Conservation (phyloP, 2,888 invertebrate species). For the Encarsia formosa region DNA sequence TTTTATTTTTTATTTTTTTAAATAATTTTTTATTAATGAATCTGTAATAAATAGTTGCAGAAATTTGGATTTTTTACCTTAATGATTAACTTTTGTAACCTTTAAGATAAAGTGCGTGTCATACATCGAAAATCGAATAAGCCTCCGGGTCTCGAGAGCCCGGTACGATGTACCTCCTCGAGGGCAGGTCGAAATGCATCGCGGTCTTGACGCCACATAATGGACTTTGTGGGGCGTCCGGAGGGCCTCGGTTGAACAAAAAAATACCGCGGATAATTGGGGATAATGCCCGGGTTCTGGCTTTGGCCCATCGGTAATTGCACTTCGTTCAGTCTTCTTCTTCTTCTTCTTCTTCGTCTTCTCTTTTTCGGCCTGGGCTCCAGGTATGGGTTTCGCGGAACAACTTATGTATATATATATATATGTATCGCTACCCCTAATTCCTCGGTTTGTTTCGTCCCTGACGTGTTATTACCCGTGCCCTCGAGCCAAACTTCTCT, state of each 20-base stretch:
- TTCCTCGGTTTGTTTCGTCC: constrained; percentile 46
- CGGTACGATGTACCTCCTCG: constrained; percentile 4
- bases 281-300: constrained; percentile 48
- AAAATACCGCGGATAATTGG: constrained; percentile 46
- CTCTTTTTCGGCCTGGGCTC: constrained; percentile 35
- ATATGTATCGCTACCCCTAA: constrained; percentile 34
- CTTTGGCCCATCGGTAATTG: constrained; percentile 40
- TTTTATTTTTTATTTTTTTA: not conserved
- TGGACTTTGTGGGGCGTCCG: constrained; percentile 33
- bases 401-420: constrained; percentile 23
- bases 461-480: constrained; percentile 41
- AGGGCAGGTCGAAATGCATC: not conserved
- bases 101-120: not conserved
- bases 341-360: constrained; percentile 11
- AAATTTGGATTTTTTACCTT: too few species aligned
- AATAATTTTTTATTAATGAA: too few species aligned
- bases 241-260: not conserved
- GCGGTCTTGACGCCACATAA: constrained; percentile 27
- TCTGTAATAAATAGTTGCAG: too few species aligned
- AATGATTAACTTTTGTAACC: too few species aligned
- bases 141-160: too few species aligned
- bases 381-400: constrained; percentile 43
- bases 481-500: constrained; percentile 10
- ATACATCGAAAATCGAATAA: not conserved
- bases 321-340: constrained; percentile 41